Percentiles rank a stretch among this genome's conserved stretches.
Conservation (phyloP, 1,140 invertebrate genomes). For the Lordiphosa collinella region DNA sequence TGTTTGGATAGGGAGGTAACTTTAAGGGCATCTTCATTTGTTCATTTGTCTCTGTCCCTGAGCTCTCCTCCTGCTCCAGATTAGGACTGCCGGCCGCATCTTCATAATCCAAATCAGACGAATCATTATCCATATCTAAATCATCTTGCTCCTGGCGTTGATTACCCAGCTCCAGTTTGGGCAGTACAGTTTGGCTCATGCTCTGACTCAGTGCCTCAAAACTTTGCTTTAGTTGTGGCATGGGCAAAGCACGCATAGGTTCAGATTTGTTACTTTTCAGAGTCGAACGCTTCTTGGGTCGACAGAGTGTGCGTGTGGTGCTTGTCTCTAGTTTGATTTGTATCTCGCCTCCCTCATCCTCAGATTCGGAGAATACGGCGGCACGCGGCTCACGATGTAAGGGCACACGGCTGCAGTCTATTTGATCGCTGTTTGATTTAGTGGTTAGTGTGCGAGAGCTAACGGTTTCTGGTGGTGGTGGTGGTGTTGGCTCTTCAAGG, state of each 20-base stretch:
- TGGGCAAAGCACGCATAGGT: conserved; percentile 30
- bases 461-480: background rate
- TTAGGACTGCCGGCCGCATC: background rate
- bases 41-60: background rate
- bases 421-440: conserved; percentile 2
- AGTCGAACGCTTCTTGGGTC: conserved; percentile 17
- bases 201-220: conserved; percentile 10
- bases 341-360: conserved; percentile 38
- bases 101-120: background rate
- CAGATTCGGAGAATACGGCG: conserved; percentile 15
- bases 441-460: background rate
- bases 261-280: conserved; percentile 1
- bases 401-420: conserved; percentile 1
- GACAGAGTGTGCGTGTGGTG: conserved; percentile 24
- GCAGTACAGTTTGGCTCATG: conserved; percentile 7
- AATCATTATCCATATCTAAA: conserved; percentile 8
- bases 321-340: conserved; percentile 42
- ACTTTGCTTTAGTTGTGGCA: conserved; percentile 24
- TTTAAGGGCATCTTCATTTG: background rate
- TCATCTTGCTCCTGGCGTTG: conserved; percentile 7
- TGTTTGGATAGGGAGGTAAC: conserved; percentile 12
- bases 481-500: background rate
- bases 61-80: background rate
- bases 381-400: background rate
- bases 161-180: conserved; percentile 17